phyloP scores from a whole-genome alignment of 2,113 vertebrate genomes.

The Amazona guildingii region DNA sequence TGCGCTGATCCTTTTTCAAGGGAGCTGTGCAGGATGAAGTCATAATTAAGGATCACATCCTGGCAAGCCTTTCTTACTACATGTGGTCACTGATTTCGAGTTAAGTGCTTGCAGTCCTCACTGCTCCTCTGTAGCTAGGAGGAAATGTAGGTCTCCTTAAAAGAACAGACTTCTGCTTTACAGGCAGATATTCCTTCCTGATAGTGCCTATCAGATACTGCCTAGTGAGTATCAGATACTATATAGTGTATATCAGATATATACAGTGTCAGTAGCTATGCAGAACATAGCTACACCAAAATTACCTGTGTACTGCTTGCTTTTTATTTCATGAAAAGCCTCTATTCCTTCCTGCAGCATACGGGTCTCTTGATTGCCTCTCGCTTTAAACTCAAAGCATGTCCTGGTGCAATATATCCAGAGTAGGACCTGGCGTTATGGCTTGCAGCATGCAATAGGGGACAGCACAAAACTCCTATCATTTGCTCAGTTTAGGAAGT shows the following conservation, averaged over 20 bases:
- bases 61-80: not conserved
- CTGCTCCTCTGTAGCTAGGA: not conserved
- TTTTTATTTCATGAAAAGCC: not conserved
- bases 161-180: not conserved
- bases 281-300: not conserved
- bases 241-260: not conserved
- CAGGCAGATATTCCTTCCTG: not conserved
- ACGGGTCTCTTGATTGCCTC: not conserved
- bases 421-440: not conserved
- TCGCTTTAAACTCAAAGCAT: not conserved
- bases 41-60: conserved; percentile 27
- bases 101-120: not conserved
- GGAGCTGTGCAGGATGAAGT: conserved; percentile 6
- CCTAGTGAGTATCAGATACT: not conserved
- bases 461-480: not conserved
- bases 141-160: not conserved
- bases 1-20: conserved; percentile 12
- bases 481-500: not conserved
- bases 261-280: not conserved
- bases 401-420: not conserved
- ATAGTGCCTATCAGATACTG: not conserved
- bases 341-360: not conserved
- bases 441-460: not conserved
- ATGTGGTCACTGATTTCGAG: not conserved
- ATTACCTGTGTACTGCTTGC: not conserved